A percentile compares a stretch with the other conserved stretches of the same genome.
phyloP scores from a whole-genome alignment of 2,888 invertebrate species.

The Apodemia duryi region DNA sequence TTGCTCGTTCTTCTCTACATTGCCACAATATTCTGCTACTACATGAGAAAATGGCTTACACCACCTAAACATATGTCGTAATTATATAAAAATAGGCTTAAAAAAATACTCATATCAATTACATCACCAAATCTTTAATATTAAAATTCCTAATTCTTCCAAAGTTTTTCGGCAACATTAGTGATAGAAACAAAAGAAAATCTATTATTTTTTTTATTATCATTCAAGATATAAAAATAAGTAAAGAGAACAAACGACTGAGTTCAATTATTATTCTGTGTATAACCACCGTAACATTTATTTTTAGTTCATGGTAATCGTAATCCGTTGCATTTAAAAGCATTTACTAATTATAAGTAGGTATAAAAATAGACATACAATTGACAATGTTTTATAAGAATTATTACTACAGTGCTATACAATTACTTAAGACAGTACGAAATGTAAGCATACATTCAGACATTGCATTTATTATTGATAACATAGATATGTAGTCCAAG shows the following conservation, averaged over 20 bases:
- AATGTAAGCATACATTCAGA: conserved; percentile 40
- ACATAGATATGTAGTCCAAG: conserved; percentile 35
- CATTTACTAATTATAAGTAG: conserved; percentile 52
- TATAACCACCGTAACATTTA: conserved; percentile 70
- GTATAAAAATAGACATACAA: conserved; percentile 35
- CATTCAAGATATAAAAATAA: conserved; percentile 18
- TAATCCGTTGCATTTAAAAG: conserved; percentile 71
- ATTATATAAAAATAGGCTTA: conserved; percentile 22
- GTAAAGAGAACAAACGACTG: conserved; percentile 25
- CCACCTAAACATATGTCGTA: conserved; percentile 88
- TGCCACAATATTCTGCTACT: conserved; percentile 94
- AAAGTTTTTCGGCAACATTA: conserved; percentile 1
- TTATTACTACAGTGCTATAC: conserved; percentile 30
- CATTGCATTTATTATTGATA: conserved; percentile 57
- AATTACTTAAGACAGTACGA: conserved; percentile 22
- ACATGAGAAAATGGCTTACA: conserved; percentile 94
- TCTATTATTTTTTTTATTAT: not conserved
- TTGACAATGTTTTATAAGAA: conserved; percentile 25
- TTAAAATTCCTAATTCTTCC: not conserved
- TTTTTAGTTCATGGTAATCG: conserved; percentile 64
- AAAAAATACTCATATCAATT: conserved; percentile 5
- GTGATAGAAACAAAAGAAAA: conserved; percentile 15
- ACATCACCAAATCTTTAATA: no score
- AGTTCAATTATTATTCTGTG: conserved; percentile 23
- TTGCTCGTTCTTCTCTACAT: conserved; percentile 93